Evolutionary conservation across 2,888 invertebrate genomes (phyloP).

Genomic region (Drosophila glabriapex): DNA sequence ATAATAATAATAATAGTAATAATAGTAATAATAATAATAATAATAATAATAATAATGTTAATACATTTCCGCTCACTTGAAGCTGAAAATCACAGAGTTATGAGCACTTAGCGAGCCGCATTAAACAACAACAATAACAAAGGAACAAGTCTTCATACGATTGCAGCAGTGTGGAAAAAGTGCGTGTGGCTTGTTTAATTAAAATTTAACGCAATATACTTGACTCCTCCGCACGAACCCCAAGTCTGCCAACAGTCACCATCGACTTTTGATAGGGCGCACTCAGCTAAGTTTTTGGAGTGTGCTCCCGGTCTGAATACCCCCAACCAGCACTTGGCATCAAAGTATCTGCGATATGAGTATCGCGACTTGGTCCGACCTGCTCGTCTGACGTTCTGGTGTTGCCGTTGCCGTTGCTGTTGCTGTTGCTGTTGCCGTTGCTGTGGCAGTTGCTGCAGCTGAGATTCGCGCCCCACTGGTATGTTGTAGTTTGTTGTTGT

Average conservation of each 20-base stretch:
- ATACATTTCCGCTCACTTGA: slow-evolving; percentile 8
- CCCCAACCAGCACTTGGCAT: slow-evolving; percentile 46
- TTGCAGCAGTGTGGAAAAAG: slow-evolving; percentile 31
- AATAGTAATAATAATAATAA: not conserved
- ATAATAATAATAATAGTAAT: too few relatives aligned
- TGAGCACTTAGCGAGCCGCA: slow-evolving; percentile 17
- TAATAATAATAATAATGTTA: slow-evolving; percentile 1
- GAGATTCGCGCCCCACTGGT: slow-evolving; percentile 61
- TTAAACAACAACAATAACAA: not conserved
- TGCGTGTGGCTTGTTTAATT: slow-evolving; percentile 68
- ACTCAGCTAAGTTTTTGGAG: slow-evolving; percentile 55
- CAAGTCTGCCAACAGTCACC: slow-evolving; percentile 10
- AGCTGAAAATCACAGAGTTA: slow-evolving; percentile 5
- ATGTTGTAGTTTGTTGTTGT: slow-evolving; percentile 49
- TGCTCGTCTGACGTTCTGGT: slow-evolving; percentile 11
- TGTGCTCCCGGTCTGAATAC: slow-evolving; percentile 28
- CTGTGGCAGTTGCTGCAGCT: slow-evolving; percentile 18
- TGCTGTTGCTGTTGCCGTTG: not conserved
- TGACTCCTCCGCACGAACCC: slow-evolving; percentile 30
- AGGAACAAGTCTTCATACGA: not conserved
- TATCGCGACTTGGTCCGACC: slow-evolving; percentile 56
- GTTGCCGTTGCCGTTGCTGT: slow-evolving; percentile 3
- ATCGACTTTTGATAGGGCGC: slow-evolving; percentile 39
- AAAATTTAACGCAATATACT: slow-evolving; percentile 72
- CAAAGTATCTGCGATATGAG: slow-evolving; percentile 59